Conservation (phyloP, 1,140 invertebrate genomes). For the Drosophila lacertosa region DNA sequence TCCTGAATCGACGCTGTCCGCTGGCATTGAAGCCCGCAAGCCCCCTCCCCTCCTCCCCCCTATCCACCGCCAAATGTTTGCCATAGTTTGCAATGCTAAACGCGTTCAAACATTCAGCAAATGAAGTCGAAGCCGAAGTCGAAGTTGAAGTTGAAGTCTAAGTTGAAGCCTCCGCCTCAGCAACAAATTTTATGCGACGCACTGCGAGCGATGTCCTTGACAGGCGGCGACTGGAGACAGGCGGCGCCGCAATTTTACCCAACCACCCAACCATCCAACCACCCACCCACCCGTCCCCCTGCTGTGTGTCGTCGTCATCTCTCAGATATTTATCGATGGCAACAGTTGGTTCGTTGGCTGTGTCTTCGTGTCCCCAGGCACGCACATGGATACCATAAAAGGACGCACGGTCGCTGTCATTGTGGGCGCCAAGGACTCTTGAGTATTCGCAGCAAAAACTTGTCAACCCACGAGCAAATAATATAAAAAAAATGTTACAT, state of each 20-base stretch:
- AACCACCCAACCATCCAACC: neutral
- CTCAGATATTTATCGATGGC: constrained; percentile 38
- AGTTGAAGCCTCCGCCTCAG: constrained; percentile 21
- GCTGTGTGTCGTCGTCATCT: constrained; percentile 21
- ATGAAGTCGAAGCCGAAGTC: neutral
- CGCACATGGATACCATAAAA: constrained; percentile 41
- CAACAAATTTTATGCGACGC: constrained; percentile 52
- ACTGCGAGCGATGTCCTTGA: constrained; percentile 51
- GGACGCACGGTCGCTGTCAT: constrained; percentile 22
- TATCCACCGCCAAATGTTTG: constrained; percentile 58
- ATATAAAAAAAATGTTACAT: neutral
- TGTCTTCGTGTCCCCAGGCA: constrained; percentile 32
- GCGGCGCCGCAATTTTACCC: constrained; percentile 49
- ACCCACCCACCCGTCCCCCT: neutral
- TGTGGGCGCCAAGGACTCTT: constrained; percentile 15
- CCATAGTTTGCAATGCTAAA: constrained; percentile 55
- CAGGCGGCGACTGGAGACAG: constrained; percentile 48
- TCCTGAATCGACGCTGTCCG: constrained; percentile 45
- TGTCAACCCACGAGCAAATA: neutral
- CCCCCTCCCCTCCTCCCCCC: no score
- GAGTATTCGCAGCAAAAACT: neutral
- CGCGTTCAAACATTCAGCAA: constrained; percentile 44
- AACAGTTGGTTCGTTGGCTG: constrained; percentile 57
- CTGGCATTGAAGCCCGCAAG: constrained; percentile 51
- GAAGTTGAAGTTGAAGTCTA: no score